Evolutionary conservation across 2,113 vertebrate genomes (phyloP), one percentile per base, ranked within the genome.

Genomic region (Tragelaphus buxtoni): DNA sequence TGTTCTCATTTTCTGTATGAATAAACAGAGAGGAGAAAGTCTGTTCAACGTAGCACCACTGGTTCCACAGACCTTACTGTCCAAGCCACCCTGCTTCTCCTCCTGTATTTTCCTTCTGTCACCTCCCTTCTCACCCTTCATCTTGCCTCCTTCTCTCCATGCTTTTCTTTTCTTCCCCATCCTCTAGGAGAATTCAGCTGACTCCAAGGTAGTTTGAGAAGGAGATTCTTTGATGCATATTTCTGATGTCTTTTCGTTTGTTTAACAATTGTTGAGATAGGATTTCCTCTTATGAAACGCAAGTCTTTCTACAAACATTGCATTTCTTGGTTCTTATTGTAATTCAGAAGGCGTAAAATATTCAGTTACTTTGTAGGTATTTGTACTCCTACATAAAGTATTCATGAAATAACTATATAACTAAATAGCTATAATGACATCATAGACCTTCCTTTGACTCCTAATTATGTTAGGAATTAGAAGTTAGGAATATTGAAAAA

Each of bases 401-500:
- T 90, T 87, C 87, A 39, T 89, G 51, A 89, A 80, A 65, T 89
- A 91, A 47, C 74, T 89, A 13, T 74, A 42, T 24, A 74, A 72
- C 35, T 72, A 72, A 74, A 74, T 74, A 74, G 28, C 35, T 74
- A 16, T 85, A 61, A 82, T 63, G 39, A 93, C 39, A 86, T 92
- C 30, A 58, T 60, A 92, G 86, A 82, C 63, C 13, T 96, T 88
- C 30, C 47, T 88, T 76, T 90, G 84, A 58, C 30, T 87, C 42
- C 39, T 82, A 82, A 87, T 94, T 95, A 85, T 53, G 45, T 97
- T 69, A 69, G n/a, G 18, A 69, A 39, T 69, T 22, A 69, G 63
- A n/a, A 69, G 18, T 35, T 69, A 69, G n/a, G n/a, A 83, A 91
- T 95, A 17, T 83, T 95, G 74, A 86, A 87, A 96, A 95, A 90